These are phyloP conservation scores for Drosophila insularis DNA, from an alignment of 1,140 invertebrate genomes.

Conservation along the genomic window DNA sequence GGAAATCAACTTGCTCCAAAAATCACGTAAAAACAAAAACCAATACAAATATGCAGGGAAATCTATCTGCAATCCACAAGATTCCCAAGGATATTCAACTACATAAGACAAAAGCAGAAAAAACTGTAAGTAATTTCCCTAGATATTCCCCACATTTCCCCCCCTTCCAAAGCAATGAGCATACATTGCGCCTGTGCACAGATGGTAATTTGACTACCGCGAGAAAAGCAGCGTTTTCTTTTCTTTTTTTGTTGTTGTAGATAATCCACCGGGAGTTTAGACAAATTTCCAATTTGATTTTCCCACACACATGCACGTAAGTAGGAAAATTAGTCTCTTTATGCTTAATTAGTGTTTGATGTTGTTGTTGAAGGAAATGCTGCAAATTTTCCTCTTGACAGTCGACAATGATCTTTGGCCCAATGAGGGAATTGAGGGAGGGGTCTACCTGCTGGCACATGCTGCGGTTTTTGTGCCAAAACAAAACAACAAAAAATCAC, in stretches of 20 bases:
- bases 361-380: constrained; percentile 54
- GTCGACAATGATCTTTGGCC: constrained; percentile 44
- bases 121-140: constrained; percentile 52
- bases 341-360: constrained; percentile 65
- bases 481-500: constrained; percentile 60
- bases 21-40: constrained; percentile 62
- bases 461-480: constrained; percentile 59
- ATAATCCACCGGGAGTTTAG: constrained; percentile 48
- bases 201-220: constrained; percentile 73
- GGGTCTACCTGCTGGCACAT: constrained; percentile 56
- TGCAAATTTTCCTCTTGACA: constrained; percentile 37
- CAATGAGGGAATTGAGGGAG: neutral
- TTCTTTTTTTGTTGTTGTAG: neutral
- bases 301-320: constrained; percentile 48
- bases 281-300: constrained; percentile 69
- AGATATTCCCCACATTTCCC: constrained; percentile 18
- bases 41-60: constrained; percentile 19
- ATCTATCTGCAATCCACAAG: neutral
- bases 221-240: constrained; percentile 46
- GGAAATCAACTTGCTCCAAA: constrained; percentile 68
- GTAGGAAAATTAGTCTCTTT: constrained; percentile 64
- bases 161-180: neutral
- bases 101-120: constrained; percentile 51
- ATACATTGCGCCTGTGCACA: constrained; percentile 51
- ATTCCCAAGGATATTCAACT: constrained; percentile 77